A percentile compares a stretch with the other conserved stretches of the same genome.
These are phyloP conservation scores for Andrena praecox DNA, from an alignment of 2,888 invertebrate genomes.

Conservation along the genomic window DNA sequence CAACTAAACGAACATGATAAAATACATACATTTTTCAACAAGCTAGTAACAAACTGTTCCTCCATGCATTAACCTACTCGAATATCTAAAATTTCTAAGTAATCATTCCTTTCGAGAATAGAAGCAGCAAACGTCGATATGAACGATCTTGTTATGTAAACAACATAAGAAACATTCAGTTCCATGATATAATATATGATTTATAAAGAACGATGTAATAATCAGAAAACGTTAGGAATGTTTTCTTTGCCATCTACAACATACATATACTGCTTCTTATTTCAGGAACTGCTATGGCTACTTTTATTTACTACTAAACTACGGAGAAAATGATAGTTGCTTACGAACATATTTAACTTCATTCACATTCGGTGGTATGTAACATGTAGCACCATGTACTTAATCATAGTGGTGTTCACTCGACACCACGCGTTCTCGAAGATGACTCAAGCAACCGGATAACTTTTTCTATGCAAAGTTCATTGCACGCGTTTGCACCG, in stretches of 20 bases:
- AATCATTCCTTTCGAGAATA: not conserved
- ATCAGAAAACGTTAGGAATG: constrained; percentile 11
- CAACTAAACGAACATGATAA: not conserved
- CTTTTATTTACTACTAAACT: constrained; percentile 15
- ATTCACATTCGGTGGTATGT: constrained; percentile 28
- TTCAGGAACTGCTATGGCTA: constrained; percentile 33
- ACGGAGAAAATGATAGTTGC: constrained; percentile 11
- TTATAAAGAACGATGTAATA: not conserved
- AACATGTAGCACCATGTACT: constrained; percentile 32
- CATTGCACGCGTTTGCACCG: constrained; percentile 8
- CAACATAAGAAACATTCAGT: not conserved
- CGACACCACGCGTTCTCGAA: constrained; percentile 1
- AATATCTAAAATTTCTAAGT: not conserved
- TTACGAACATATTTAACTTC: constrained; percentile 10
- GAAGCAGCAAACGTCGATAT: not conserved
- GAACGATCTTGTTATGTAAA: not conserved
- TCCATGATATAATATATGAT: not conserved
- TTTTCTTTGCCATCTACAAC: constrained; percentile 24
- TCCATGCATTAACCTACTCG: constrained; percentile 21
- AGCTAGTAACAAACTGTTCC: not conserved
- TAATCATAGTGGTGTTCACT: constrained; percentile 26
- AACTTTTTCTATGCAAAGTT: not conserved
- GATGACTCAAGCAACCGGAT: not conserved
- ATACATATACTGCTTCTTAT: constrained; percentile 39
- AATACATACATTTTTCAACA: not conserved